Conservation (phyloP, 2,797 vertebrate species). For the Pipistrellus nathusii region DNA sequence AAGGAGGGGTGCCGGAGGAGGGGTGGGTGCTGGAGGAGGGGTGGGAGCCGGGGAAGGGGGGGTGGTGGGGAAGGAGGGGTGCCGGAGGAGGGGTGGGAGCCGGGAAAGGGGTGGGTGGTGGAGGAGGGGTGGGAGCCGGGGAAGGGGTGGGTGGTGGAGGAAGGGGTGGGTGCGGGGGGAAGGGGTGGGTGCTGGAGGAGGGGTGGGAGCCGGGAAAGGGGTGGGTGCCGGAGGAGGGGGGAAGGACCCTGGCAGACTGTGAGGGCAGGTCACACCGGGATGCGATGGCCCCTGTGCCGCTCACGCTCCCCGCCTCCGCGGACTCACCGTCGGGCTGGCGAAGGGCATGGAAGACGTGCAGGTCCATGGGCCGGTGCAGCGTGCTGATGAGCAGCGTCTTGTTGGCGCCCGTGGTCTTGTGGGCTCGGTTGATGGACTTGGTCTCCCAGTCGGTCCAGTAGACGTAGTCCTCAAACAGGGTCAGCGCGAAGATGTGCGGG, state of each 20-base stretch:
- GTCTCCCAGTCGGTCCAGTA: slow-evolving; percentile 99
- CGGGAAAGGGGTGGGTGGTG: too few relatives aligned
- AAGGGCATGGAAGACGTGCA: slow-evolving; percentile 93
- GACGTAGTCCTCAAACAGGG: slow-evolving; percentile 98
- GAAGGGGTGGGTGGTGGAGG: too few relatives aligned
- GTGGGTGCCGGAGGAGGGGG: background rate
- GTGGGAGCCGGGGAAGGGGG: too few relatives aligned
- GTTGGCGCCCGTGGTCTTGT: slow-evolving; percentile 93
- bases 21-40: too few relatives aligned
- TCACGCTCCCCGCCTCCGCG: accelerated
- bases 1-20: too few relatives aligned
- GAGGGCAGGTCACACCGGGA: too few relatives aligned
- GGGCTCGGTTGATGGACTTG: slow-evolving; percentile 97
- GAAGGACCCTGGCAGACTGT: background rate
- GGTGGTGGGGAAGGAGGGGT: too few relatives aligned
- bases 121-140: too few relatives aligned
- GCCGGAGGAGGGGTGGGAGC: too few relatives aligned
- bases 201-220: too few relatives aligned
- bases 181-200: too few relatives aligned
- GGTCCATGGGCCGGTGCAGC: slow-evolving; percentile 97
- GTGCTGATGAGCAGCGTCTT: slow-evolving; percentile 97
- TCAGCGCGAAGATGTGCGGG: slow-evolving; percentile 98
- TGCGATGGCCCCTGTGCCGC: background rate
- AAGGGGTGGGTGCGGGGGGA: too few relatives aligned
- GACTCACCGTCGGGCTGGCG: slow-evolving; percentile 90